Evolutionary conservation across 2,113 vertebrate genomes (phyloP).

Genomic region (Rhinogobius similis): DNA sequence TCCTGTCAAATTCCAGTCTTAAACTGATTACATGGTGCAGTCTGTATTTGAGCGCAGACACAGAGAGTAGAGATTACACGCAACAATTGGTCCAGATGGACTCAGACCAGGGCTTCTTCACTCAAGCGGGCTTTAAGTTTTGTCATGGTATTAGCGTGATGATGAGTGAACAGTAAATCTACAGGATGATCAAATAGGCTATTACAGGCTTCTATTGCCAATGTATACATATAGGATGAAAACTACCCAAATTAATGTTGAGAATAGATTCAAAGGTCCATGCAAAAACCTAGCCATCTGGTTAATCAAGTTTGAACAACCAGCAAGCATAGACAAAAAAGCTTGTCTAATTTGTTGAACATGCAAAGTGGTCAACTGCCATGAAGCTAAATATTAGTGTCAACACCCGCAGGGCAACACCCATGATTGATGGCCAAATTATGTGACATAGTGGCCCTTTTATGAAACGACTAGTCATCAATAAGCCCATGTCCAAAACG

Average conservation of each 20-base stretch:
- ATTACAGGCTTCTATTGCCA: neutral
- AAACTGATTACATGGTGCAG: slow-evolving; percentile 9
- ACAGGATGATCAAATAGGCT: too few relatives aligned
- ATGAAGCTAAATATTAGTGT: slow-evolving; percentile 61
- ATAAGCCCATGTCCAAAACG: slow-evolving; percentile 27
- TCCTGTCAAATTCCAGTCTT: neutral
- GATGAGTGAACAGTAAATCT: neutral
- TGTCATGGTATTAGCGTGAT: neutral
- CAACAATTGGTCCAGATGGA: slow-evolving; percentile 14
- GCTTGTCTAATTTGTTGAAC: slow-evolving; percentile 45
- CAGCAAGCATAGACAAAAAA: neutral
- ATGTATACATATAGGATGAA: neutral
- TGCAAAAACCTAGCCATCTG: neutral
- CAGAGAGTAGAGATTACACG: slow-evolving; percentile 4
- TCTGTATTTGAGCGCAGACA: neutral
- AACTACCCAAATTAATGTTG: neutral
- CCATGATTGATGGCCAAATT: slow-evolving; percentile 45
- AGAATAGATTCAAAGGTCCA: neutral
- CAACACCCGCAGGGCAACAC: slow-evolving; percentile 69
- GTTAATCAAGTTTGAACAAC: neutral
- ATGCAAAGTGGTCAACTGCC: slow-evolving; percentile 39
- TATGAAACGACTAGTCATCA: slow-evolving; percentile 61
- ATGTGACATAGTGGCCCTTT: slow-evolving; percentile 44
- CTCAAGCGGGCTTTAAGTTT: neutral
- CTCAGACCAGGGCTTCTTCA: slow-evolving; percentile 1